Conservation (phyloP, 2,888 invertebrate genomes). For the Palloptera scutellata region DNA sequence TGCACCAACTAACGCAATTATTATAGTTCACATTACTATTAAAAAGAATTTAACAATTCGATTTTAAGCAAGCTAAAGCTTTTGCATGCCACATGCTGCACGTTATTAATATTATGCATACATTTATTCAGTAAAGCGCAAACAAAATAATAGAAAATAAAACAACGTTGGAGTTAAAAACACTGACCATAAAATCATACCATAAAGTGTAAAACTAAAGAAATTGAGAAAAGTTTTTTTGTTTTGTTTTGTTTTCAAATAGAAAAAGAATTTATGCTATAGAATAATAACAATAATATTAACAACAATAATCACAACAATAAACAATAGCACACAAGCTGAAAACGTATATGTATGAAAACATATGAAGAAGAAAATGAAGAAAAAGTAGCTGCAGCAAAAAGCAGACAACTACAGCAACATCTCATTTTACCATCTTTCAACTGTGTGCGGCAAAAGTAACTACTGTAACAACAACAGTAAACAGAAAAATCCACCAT, state of each 20-base stretch:
- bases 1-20: too few species aligned
- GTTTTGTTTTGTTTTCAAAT: too few species aligned
- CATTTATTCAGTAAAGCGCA: too few species aligned
- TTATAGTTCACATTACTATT: too few species aligned
- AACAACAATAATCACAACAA: background rate
- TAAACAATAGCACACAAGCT: background rate
- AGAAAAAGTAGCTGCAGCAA: background rate
- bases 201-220: background rate
- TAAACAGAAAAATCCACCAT: background rate
- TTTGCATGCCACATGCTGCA: too few species aligned
- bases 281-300: background rate
- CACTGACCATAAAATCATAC: background rate
- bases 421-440: slow-evolving; percentile 20
- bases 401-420: background rate
- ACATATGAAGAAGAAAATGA: background rate
- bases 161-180: background rate
- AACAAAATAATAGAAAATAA: too few species aligned
- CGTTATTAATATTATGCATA: too few species aligned
- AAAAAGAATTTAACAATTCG: too few species aligned
- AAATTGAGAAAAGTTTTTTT: background rate
- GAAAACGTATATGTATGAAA: background rate
- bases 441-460: background rate
- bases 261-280: background rate
- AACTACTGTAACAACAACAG: background rate
- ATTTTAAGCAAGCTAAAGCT: too few species aligned